These are phyloP conservation scores for Moxostoma hubbsi DNA, from an alignment of 2,797 vertebrate species.

Conservation along the genomic window DNA sequence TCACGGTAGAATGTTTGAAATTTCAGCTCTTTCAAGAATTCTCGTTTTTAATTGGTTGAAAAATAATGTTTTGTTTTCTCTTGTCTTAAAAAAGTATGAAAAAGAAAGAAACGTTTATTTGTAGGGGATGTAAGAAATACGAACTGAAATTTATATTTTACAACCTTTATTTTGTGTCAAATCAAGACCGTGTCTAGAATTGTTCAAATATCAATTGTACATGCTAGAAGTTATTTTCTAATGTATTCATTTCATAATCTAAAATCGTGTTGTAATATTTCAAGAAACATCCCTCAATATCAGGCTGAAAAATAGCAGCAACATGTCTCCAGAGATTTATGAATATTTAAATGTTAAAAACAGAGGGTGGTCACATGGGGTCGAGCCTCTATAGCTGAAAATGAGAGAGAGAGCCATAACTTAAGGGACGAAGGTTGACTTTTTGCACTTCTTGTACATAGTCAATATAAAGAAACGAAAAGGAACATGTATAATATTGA, in stretches of 20 bases:
- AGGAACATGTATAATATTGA: slow-evolving; percentile 99
- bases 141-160: slow-evolving; percentile 90
- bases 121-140: slow-evolving; percentile 87
- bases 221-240: slow-evolving; percentile 98
- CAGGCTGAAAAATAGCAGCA: slow-evolving; percentile 83
- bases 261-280: slow-evolving; percentile 98
- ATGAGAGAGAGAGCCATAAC: slow-evolving; percentile 86
- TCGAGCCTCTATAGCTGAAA: slow-evolving; percentile 86
- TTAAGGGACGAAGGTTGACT: slow-evolving; percentile 97
- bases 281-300: slow-evolving; percentile 89
- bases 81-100: slow-evolving; percentile 85
- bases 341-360: slow-evolving; percentile 52
- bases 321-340: slow-evolving; percentile 43
- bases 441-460: slow-evolving; percentile 99
- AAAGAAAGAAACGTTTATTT: slow-evolving; percentile 81
- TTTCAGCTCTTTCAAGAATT: slow-evolving; percentile 72
- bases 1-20: slow-evolving; percentile 80
- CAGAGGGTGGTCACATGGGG: slow-evolving; percentile 75
- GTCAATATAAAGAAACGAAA: slow-evolving; percentile 99
- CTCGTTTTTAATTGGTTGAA: slow-evolving; percentile 90
- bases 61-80: slow-evolving; percentile 84
- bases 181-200: slow-evolving; percentile 83
- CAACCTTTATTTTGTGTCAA: slow-evolving; percentile 93
- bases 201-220: slow-evolving; percentile 91
- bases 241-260: slow-evolving; percentile 99